Base-by-base conservation (phyloP, 2,888 invertebrate genomes). In the Drosophila koepferae region DNA sequence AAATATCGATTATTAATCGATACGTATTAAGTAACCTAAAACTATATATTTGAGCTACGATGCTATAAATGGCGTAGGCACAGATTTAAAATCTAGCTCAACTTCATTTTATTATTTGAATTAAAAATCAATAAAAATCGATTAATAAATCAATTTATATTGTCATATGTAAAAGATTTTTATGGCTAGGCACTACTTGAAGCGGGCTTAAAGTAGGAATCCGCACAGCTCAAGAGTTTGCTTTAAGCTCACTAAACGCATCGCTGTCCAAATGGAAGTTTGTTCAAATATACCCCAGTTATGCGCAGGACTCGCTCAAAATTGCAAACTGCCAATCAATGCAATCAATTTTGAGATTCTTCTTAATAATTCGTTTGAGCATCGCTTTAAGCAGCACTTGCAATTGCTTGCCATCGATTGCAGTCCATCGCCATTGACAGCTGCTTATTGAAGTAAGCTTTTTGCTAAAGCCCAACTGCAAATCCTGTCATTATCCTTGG, bases 371-470 rank as follows among this genome's bases (percentile, higher is more conserved):
- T 77, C 67, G 66, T 66, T 49, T 71, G n/a, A 34, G 49, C 77
- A 77, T 77, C 72, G 20, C 61, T 72, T 66, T 63, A 56, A 49
- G 38, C n/a, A 46, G 63, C 66, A 18, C 49, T 54, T 48, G 77
- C 59, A 81, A 81, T 78, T 68, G 77, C 74, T 81, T 72, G 43
- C 66, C 54, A 81, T 66, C 66, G 63, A 67, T 64, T 74, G 68
- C 80, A 77, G 68, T 74, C 74, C 34, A 62, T 18, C n/a, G 31
- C n/a, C 55, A 79, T 81, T 81, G 78, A 78, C 78, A 78, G 78
- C 74, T 81, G 68, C 74, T 78, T 78, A 81, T 78, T 78, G 79
- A 62, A 68, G 79, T 81, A 78, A 78, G 81, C 77, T 78, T 68
- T 81, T 81, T 40, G 78, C 66, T 51, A 59, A 78, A 72, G 78